Base-by-base conservation (phyloP, 2,888 invertebrate species). In the Iphiclides podalirius region DNA sequence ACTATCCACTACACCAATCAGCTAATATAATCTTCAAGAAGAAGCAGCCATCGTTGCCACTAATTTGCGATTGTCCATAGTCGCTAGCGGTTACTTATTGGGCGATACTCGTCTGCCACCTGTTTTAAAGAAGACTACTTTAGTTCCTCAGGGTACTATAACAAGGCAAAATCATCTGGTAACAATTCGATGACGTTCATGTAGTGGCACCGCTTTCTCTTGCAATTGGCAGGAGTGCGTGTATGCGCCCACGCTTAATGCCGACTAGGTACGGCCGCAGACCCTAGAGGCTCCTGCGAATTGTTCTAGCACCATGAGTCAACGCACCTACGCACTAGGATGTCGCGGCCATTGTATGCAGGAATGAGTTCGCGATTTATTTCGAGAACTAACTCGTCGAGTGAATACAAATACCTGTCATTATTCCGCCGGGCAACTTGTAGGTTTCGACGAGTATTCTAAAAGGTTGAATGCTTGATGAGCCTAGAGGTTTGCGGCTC, bases 261-360 rank as follows among this genome's bases (percentile, higher is more conserved):
- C 42, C 35, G 35, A 40, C 42, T 49, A 49, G 43, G 34, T 14
- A 13, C 28, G 23, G 8, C n/a, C 11, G 7, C 17, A 17, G 41
- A 39, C 33, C 15, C 28, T 34, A 43, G 33, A 39, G 38, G n/a
- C n/a, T n/a, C n/a, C 39, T 35, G 46, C 11, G 38, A 16, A 43
- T 26, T 13, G 35, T 17, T 49, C 38, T 34, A 38, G 39, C 45
- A 16, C 36, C 23, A 48, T 63, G 64, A 64, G 52, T 63, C 64
- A 64, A 41, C 43, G 43, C 53, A 8, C 61, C 62, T 54, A 61
- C 62, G 60, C 64, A 57, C 60, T 58, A 58, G 59, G 61, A 58
- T 59, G 59, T 58, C 52, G 59, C 47, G n/a, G 49, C 59, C 60
- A 67, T 68, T 67, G 64, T 66, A 64, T 69, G 64, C 66, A 59